These are phyloP conservation scores for Callospermophilus lateralis DNA, from an alignment of 2,113 vertebrate species.

Conservation along the genomic window DNA sequence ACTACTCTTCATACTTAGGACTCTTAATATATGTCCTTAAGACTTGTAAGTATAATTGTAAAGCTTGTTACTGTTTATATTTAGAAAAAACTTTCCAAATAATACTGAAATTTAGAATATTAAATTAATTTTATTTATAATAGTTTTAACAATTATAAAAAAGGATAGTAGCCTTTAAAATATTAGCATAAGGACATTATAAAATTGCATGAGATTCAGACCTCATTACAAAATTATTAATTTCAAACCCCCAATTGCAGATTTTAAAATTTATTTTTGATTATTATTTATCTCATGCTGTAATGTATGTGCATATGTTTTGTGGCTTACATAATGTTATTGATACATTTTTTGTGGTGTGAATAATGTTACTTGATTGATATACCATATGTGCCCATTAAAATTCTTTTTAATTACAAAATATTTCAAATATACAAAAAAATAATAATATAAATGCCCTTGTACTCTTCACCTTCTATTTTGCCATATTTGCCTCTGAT, in stretches of 20 bases:
- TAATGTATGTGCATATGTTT: conserved; percentile 68
- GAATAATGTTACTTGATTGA: conserved; percentile 60
- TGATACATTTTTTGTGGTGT: conserved; percentile 59
- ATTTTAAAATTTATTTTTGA: conserved; percentile 68
- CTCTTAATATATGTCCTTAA: conserved; percentile 1
- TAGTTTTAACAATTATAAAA: conserved; percentile 38
- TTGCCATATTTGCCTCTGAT: conserved; percentile 76
- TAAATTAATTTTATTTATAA: conserved; percentile 28
- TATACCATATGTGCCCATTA: conserved; percentile 72
- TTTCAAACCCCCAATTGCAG: conserved; percentile 56
- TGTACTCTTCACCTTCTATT: conserved; percentile 70
- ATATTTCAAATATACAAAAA: conserved; percentile 65
- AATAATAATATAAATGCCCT: conserved; percentile 69
- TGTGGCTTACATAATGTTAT: conserved; percentile 65
- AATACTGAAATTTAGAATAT: conserved; percentile 26
- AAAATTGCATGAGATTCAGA: conserved; percentile 68
- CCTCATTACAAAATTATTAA: conserved; percentile 30
- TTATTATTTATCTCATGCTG: conserved; percentile 54
- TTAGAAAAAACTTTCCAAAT: conserved; percentile 60
- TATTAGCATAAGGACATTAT: conserved; percentile 34
- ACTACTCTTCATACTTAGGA: conserved; percentile 12
- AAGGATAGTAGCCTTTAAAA: conserved; percentile 20
- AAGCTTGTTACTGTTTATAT: conserved; percentile 44
- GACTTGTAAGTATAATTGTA: conserved; percentile 26
- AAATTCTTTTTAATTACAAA: conserved; percentile 71